Conservation (phyloP, 2,797 vertebrate species). For the Notamacropus eugenii region DNA sequence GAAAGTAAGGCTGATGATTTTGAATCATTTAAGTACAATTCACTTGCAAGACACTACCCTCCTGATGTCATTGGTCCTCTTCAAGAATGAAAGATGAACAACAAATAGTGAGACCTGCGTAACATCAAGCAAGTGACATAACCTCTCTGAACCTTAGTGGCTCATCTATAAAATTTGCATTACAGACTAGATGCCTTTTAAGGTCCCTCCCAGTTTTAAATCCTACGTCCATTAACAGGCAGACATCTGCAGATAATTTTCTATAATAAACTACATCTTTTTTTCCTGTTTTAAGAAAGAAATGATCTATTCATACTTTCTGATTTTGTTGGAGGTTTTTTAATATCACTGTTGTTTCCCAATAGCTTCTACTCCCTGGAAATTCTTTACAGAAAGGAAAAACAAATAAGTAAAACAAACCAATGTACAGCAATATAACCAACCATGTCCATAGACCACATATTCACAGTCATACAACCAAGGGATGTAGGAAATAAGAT, state of each 20-base stretch:
- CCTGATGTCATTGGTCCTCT: no score
- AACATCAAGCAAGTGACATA: background rate
- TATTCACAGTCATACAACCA: background rate
- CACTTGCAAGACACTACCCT: no score
- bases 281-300: background rate
- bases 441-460: background rate
- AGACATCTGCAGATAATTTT: background rate
- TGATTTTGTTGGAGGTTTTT: background rate
- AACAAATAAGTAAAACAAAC: background rate
- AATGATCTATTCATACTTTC: background rate
- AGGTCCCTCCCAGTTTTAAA: background rate
- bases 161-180: background rate
- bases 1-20: no score
- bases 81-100: no score
- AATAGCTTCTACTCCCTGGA: background rate
- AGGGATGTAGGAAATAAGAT: background rate
- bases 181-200: background rate
- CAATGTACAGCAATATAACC: background rate
- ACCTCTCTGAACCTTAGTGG: background rate
- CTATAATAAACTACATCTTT: background rate
- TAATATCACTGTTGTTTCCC: background rate
- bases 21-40: no score
- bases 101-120: background rate
- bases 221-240: background rate
- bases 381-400: background rate